A percentile compares a stretch with the other conserved stretches of the same genome.
Evolutionary conservation across 2,888 invertebrate species (phyloP).

Genomic region (Torymus texanus): DNA sequence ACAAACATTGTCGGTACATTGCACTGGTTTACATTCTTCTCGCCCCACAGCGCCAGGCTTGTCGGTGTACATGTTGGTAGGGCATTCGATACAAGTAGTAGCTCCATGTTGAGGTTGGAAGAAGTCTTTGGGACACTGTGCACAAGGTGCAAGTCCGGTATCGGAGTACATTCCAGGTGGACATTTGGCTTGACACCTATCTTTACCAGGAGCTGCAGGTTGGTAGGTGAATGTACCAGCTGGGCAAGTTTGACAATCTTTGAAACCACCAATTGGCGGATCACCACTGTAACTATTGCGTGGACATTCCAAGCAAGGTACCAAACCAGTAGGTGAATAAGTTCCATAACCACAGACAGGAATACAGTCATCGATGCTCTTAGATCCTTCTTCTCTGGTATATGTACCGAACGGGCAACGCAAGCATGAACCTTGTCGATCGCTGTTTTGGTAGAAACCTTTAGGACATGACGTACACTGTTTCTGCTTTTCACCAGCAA

Average conservation of each 20-base stretch:
- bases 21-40: constrained; percentile 91
- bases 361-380: constrained; percentile 89
- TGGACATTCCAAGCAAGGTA: constrained; percentile 95
- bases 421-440: constrained; percentile 91
- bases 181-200: constrained; percentile 91
- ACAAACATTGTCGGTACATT: constrained; percentile 91
- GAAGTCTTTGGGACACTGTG: constrained; percentile 93
- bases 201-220: constrained; percentile 90
- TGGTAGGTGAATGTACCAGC: constrained; percentile 93
- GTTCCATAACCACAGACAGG: constrained; percentile 98
- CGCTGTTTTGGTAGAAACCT: constrained; percentile 95
- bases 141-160: constrained; percentile 95
- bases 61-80: constrained; percentile 91
- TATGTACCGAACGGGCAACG: constrained; percentile 95
- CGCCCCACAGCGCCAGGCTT: constrained; percentile 86
- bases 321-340: constrained; percentile 92
- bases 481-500: constrained; percentile 92
- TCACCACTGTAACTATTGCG: constrained; percentile 92
- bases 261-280: constrained; percentile 93
- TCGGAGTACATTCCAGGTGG: constrained; percentile 92
- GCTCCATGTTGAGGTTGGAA: constrained; percentile 92
- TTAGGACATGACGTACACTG: constrained; percentile 93
- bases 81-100: constrained; percentile 91
- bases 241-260: constrained; percentile 95
- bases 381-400: constrained; percentile 92